Conservation (phyloP, 1,140 invertebrate genomes). For the Cydia pomonella region DNA sequence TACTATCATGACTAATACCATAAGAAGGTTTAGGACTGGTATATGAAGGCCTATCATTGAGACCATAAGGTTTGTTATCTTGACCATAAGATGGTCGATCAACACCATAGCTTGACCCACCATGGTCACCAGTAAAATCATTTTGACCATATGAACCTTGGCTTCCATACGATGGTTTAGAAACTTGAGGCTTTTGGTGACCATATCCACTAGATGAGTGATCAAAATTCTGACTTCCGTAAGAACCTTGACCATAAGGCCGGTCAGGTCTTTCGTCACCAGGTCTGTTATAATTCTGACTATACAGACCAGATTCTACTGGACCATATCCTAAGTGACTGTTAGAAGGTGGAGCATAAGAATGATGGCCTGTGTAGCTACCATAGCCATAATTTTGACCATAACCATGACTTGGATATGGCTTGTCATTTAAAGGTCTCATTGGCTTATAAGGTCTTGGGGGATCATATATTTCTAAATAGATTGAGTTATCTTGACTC, state of each 20-base stretch:
- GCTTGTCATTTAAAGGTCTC: slow-evolving; percentile 42
- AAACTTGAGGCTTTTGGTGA: slow-evolving; percentile 33
- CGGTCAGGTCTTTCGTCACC: slow-evolving; percentile 40
- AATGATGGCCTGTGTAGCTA: slow-evolving; percentile 56
- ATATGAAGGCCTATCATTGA: slow-evolving; percentile 36
- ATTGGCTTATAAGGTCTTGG: slow-evolving; percentile 60
- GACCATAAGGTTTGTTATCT: slow-evolving; percentile 31
- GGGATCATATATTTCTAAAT: slow-evolving; percentile 69
- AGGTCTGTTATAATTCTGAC: slow-evolving; percentile 40
- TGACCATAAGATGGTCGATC: slow-evolving; percentile 34
- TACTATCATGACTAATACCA: slow-evolving; percentile 22
- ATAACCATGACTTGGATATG: slow-evolving; percentile 45
- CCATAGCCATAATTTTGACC: slow-evolving; percentile 42
- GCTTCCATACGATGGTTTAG: slow-evolving; percentile 35
- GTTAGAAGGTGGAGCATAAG: slow-evolving; percentile 45
- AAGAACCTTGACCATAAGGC: slow-evolving; percentile 41
- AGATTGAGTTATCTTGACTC: slow-evolving; percentile 62
- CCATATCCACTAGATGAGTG: slow-evolving; percentile 12
- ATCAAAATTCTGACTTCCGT: slow-evolving; percentile 30
- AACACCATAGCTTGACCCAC: slow-evolving; percentile 26
- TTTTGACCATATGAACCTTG: slow-evolving; percentile 37
- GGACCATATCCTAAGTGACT: slow-evolving; percentile 49
- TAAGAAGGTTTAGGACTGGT: slow-evolving; percentile 34
- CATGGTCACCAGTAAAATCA: slow-evolving; percentile 33
- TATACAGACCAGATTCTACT: slow-evolving; percentile 21